Evolutionary conservation across 2,797 vertebrate species (phyloP), one percentile per base, ranked within the genome.

Genomic region (Hypotaenidia philippensis): DNA sequence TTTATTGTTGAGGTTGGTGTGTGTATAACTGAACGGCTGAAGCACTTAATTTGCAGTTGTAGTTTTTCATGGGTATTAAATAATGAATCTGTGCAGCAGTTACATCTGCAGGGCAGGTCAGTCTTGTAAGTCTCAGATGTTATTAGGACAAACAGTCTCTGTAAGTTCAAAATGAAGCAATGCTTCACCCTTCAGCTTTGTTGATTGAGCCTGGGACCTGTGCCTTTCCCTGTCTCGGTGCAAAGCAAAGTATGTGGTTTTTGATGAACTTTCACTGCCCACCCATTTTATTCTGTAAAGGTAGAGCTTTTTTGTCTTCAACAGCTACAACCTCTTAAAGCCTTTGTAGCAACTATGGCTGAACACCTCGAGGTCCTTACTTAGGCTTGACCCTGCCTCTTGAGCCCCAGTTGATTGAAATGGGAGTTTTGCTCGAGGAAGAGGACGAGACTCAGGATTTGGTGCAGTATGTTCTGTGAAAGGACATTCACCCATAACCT

Each of bases 401-500:
- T 52, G 19, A 89, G 78, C 36, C 66, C 60, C 55, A 47, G 27
- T 8, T 85, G 90, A 45, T 80, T 83, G 70, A 56, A 88, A 32
- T 61, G 65, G 61, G 68, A 91, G 63, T 53, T 95, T 77, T 90
- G 29, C 89, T 69, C 27, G 61, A 91, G 79, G 83, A 93, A 68
- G 36, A 89, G 45, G 47, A 41, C 2, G 18, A 56, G 72, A 13
- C 29, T 49, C 23, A 4, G 88, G 86, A 50, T 88, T 83, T 60
- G 20, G 88, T 75, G 91, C 93, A 68, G 87, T 84, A 41, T 70
- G 63, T 96, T 93, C 88, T 78, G 70, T 81, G 88, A 83, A 65
- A 68, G 80, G 80, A 86, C 52, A 1, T 75, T 95, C 83, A 97
- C 93, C 93, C 90, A 76, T 93, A 93, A 87, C 94, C 91, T 94